Evolutionary conservation across 2,797 vertebrate genomes (phyloP).

Genomic region (Otus scops): DNA sequence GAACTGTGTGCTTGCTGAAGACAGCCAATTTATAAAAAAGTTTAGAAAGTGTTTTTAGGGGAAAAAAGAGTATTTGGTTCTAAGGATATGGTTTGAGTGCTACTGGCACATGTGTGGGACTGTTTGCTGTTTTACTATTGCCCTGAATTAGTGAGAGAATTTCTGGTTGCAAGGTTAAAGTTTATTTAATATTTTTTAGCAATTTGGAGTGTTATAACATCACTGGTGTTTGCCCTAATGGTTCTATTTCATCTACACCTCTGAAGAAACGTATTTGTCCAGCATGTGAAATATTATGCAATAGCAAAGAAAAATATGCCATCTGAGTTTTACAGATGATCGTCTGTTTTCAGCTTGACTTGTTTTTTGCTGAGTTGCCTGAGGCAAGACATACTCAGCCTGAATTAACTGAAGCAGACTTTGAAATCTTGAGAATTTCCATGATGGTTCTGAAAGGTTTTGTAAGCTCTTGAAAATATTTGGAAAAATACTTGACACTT

Average conservation of each 20-base stretch:
- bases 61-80: background rate
- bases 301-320: background rate
- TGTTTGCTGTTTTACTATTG: background rate
- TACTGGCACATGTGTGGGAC: background rate
- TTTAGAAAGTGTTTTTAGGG: background rate
- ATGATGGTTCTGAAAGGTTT: background rate
- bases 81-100: background rate
- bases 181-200: background rate
- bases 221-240: background rate
- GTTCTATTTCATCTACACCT: background rate
- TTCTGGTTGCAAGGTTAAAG: background rate
- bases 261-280: background rate
- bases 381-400: background rate
- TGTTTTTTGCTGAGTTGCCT: background rate
- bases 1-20: background rate
- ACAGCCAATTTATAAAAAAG: background rate
- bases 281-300: background rate
- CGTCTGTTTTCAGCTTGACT: background rate
- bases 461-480: constrained; percentile 6
- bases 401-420: background rate
- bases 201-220: background rate
- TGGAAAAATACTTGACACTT: background rate
- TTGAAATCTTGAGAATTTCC: constrained; percentile 4
- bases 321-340: background rate
- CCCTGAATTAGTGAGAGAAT: background rate